Percentiles rank a stretch among this genome's conserved stretches.
Conservation (phyloP, 2,797 vertebrate genomes). For the Simalia tracyae region DNA sequence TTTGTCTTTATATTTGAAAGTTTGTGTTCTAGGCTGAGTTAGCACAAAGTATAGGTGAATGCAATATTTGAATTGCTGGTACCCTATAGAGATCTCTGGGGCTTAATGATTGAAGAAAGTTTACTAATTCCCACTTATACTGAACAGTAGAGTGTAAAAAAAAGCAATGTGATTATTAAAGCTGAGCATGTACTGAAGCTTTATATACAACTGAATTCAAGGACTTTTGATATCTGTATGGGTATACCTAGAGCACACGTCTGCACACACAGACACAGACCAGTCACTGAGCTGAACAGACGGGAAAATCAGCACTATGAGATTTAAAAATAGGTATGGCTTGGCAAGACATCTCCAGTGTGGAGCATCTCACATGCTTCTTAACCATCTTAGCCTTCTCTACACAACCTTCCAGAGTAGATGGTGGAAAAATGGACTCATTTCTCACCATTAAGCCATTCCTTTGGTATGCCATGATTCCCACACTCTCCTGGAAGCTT, state of each 20-base stretch:
- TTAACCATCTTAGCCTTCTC: neutral
- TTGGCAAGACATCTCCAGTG: slow-evolving; percentile 26
- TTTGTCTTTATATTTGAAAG: neutral
- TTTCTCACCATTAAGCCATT: slow-evolving; percentile 32
- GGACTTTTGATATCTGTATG: neutral
- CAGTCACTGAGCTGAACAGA: neutral
- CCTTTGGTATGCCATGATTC: slow-evolving; percentile 18
- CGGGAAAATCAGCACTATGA: neutral
- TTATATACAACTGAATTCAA: neutral
- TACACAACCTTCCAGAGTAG: slow-evolving; percentile 21
- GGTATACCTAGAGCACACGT: neutral
- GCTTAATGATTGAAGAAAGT: neutral
- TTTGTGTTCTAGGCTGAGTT: neutral
- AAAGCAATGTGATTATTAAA: neutral
- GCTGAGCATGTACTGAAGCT: neutral
- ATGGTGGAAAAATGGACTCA: slow-evolving; percentile 26
- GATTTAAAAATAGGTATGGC: slow-evolving; percentile 11
- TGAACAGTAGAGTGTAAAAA: neutral
- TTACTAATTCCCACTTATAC: neutral
- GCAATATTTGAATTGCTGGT: neutral
- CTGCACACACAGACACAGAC: neutral
- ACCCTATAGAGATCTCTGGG: neutral
- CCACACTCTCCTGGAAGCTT: slow-evolving; percentile 26
- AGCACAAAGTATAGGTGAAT: neutral
- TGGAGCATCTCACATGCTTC: slow-evolving; percentile 48